These are phyloP conservation scores for Drosophila insularis DNA, from an alignment of 1,140 invertebrate genomes.

Conservation along the genomic window DNA sequence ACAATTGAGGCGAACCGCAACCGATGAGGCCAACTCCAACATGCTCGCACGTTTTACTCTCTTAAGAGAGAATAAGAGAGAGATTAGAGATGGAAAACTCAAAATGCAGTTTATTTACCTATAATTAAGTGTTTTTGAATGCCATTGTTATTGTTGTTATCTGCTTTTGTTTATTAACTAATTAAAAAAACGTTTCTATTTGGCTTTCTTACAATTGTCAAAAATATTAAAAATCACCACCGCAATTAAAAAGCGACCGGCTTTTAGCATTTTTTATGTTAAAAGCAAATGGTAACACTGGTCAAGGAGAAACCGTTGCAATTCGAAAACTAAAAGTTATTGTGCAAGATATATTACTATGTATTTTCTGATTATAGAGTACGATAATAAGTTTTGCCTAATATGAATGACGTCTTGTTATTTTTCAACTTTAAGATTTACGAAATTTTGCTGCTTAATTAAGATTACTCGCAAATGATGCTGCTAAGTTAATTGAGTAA, in stretches of 20 bases:
- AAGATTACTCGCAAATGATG: not conserved
- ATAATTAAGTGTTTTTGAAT: not conserved
- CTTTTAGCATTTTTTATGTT: not conserved
- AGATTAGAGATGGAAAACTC: no score
- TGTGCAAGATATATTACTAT: no score
- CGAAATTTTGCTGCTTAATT: not conserved
- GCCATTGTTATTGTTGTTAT: conserved; percentile 32
- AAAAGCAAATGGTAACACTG: not conserved
- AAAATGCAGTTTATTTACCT: conserved; percentile 9
- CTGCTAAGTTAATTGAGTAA: not conserved
- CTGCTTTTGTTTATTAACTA: conserved; percentile 19
- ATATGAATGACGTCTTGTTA: no score
- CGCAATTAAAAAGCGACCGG: not conserved
- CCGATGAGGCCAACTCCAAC: no score
- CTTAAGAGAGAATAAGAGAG: no score
- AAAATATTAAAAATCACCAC: not conserved
- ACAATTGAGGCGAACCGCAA: no score
- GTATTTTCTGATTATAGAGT: no score
- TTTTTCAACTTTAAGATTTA: no score
- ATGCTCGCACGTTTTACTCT: no score
- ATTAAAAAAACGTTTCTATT: not conserved
- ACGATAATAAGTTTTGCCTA: no score
- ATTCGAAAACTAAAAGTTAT: no score
- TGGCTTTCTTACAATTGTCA: not conserved
- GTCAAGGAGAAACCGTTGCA: no score